Evolutionary conservation across 2,113 vertebrate genomes (phyloP), one percentile per base, ranked within the genome.

Genomic region (Morone saxatilis): DNA sequence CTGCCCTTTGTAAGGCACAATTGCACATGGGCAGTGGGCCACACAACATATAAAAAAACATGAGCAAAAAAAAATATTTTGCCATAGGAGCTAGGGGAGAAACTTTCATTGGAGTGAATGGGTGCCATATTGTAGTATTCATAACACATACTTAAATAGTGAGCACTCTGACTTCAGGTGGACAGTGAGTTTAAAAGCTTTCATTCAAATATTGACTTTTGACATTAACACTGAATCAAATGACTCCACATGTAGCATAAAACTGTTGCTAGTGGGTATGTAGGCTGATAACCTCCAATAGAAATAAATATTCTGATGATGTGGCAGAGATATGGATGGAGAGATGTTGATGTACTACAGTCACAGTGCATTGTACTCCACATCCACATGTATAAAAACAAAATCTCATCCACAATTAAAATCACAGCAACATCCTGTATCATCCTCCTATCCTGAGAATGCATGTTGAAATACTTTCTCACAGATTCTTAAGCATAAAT

Each of bases 391-490:
- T 31, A 31, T 31, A 31, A 31, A 31, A 31, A 31, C 20, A 57
- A 11, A 22, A 50, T 73, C 43, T 57, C 11, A 17, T 53, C n/a
- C 4, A 5, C 6, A 54, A 11, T 67, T n/a, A 14, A 25, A 60
- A 76, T n/a, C 45, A 50, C 16, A 7, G 48, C 63, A 50, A 43
- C 60, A 7, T 65, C 14, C 25, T 53, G 45, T 61, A 36, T 80
- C 61, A 14, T 54, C 60, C 76, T 67, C 16, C 71, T 53, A 7
- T 68, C 76, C 81, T 78, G 38, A 88, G 82, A 91, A 68, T 61
- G 71, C 83, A 76, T 70, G 78, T 76, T 84, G 65, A 86, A 92
- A 91, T 89, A 78, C 70, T 91, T 93, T 95, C 93, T 91, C 90
- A 91, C 85, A 89, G 69, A 86, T 85, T 90, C 66, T 78, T 78